phyloP scores from a whole-genome alignment of 2,113 vertebrate genomes.

The Pao palembangensis region DNA sequence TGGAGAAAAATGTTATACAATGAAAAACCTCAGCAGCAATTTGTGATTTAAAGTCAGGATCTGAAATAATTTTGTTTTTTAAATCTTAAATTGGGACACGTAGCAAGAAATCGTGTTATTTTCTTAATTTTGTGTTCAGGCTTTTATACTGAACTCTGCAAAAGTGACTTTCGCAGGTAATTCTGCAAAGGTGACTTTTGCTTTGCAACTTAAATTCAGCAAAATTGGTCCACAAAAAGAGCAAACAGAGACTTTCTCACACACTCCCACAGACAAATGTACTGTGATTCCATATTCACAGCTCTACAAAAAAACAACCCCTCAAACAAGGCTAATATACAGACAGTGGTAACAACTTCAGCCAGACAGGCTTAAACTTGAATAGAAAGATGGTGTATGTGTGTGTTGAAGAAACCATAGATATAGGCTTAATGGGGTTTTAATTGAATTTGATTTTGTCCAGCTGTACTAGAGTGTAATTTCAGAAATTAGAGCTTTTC shows the following conservation, averaged over 20 bases:
- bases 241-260: background rate
- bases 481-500: background rate
- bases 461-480: no score
- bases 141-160: no score
- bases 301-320: conserved; percentile 40
- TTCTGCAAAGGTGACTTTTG: no score
- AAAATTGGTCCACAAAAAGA: conserved; percentile 19
- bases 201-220: conserved; percentile 12
- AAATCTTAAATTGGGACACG: no score
- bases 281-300: conserved; percentile 56
- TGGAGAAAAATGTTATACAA: background rate
- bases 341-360: conserved; percentile 36
- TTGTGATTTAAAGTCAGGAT: background rate
- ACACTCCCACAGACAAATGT: conserved; percentile 32
- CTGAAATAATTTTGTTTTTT: no score
- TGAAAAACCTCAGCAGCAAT: background rate
- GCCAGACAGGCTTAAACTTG: conserved; percentile 33
- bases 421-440: background rate
- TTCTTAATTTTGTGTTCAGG: no score
- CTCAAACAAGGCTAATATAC: conserved; percentile 30
- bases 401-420: background rate
- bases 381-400: conserved; percentile 9
- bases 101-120: no score
- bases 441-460: background rate
- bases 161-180: no score